A percentile compares a stretch with the other conserved stretches of the same genome.
Evolutionary conservation across 2,888 invertebrate genomes (phyloP).

Genomic region (Agrochola macilenta): DNA sequence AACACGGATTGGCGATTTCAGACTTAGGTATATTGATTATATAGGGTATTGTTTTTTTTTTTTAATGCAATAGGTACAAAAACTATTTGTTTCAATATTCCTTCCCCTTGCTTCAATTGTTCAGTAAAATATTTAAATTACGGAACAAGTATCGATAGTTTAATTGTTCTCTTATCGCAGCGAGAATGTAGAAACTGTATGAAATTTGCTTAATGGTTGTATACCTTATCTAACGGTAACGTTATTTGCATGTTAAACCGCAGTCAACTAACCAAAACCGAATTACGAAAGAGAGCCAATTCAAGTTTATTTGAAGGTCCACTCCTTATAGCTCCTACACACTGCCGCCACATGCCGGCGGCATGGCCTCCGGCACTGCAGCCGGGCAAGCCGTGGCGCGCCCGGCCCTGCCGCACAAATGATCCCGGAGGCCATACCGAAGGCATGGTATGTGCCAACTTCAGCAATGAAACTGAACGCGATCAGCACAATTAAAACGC

Average conservation of each 20-base stretch:
- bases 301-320: not conserved
- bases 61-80: too few species aligned
- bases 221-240: conserved; percentile 13
- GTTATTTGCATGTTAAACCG: not conserved
- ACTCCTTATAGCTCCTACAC: not conserved
- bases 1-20: not conserved
- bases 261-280: not conserved
- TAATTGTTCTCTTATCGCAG: conserved; percentile 31
- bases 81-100: too few species aligned
- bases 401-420: too few species aligned
- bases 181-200: conserved; percentile 4
- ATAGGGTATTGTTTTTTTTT: too few species aligned
- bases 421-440: too few species aligned
- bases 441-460: too few species aligned
- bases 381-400: too few species aligned
- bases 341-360: too few species aligned
- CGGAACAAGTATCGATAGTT: not conserved
- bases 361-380: too few species aligned
- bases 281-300: not conserved
- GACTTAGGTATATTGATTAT: not conserved
- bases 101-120: not conserved
- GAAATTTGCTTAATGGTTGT: conserved; percentile 16
- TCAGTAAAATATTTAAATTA: conserved; percentile 11
- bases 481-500: not conserved
- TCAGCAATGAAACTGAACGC: too few species aligned